Conservation (phyloP, 1,140 invertebrate genomes). For the Orchestia grillus region DNA sequence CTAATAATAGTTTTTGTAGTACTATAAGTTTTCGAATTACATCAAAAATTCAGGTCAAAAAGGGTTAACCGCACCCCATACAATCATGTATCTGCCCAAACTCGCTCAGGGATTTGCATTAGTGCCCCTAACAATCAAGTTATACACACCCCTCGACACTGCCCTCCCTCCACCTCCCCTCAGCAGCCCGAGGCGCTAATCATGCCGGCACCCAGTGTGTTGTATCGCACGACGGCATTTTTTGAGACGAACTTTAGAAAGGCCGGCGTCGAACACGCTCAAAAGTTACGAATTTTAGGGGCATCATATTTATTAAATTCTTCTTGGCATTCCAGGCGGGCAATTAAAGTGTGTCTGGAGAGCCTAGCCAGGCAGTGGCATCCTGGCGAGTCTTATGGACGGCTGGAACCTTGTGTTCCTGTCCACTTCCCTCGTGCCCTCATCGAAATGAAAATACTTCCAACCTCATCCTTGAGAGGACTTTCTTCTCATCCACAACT, state of each 20-base stretch:
- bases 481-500: not conserved
- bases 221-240: constrained; percentile 42
- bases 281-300: constrained; percentile 56
- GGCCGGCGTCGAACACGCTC: constrained; percentile 47
- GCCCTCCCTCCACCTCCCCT: not conserved
- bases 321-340: constrained; percentile 51
- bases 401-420: not conserved
- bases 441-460: constrained; percentile 14
- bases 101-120: not conserved
- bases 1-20: no score
- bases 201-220: not conserved
- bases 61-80: no score
- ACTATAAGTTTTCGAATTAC: no score
- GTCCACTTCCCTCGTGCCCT: not conserved
- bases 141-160: not conserved
- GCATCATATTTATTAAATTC: constrained; percentile 54
- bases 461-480: not conserved
- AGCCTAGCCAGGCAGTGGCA: constrained; percentile 43
- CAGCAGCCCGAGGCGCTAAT: not conserved
- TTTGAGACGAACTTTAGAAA: constrained; percentile 39
- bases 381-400: not conserved
- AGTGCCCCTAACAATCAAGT: not conserved
- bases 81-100: not conserved
- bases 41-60: no score
- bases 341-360: constrained; percentile 54